Evolutionary conservation across 2,797 vertebrate species (phyloP).

Genomic region (Nannoperca australis): DNA sequence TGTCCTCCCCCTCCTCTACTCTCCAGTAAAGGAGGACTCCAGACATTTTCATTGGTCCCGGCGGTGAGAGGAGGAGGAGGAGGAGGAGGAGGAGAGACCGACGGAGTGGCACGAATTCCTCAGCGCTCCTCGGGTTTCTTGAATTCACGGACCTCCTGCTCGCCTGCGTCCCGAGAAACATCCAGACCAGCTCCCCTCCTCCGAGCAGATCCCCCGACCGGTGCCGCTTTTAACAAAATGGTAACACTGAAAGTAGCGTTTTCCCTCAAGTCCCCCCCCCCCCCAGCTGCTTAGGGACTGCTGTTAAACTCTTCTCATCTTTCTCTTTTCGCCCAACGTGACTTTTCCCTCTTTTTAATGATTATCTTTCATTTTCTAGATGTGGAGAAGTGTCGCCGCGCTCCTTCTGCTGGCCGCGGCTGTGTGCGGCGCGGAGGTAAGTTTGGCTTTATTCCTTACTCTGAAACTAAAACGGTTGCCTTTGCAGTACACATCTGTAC

Average conservation of each 20-base stretch:
- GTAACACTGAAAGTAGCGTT: slow-evolving; percentile 50
- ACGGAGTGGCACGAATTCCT: slow-evolving; percentile 80
- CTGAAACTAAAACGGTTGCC: not conserved
- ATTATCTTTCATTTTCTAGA: slow-evolving; percentile 70
- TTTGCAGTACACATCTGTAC: not conserved
- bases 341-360: slow-evolving; percentile 37
- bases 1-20: slow-evolving; percentile 39
- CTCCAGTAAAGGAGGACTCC: slow-evolving; percentile 47
- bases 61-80: slow-evolving; percentile 48
- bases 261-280: slow-evolving; percentile 37
- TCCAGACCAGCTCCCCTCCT: slow-evolving; percentile 36
- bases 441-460: slow-evolving; percentile 46
- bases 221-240: slow-evolving; percentile 53
- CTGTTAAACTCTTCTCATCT: slow-evolving; percentile 25
- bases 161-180: slow-evolving; percentile 52
- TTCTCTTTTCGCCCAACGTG: slow-evolving; percentile 10
- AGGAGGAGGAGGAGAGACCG: slow-evolving; percentile 55
- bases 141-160: slow-evolving; percentile 68
- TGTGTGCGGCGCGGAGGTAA: slow-evolving; percentile 81
- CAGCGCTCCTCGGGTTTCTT: slow-evolving; percentile 83
- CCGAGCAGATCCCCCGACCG: slow-evolving; percentile 19
- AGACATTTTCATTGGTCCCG: slow-evolving; percentile 76
- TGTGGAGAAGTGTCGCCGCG: slow-evolving; percentile 79
- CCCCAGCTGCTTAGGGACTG: too few relatives aligned
- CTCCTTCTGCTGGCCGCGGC: slow-evolving; percentile 78